phyloP scores from a whole-genome alignment of 2,797 vertebrate species.

The Pseudocheirus occidentalis region DNA sequence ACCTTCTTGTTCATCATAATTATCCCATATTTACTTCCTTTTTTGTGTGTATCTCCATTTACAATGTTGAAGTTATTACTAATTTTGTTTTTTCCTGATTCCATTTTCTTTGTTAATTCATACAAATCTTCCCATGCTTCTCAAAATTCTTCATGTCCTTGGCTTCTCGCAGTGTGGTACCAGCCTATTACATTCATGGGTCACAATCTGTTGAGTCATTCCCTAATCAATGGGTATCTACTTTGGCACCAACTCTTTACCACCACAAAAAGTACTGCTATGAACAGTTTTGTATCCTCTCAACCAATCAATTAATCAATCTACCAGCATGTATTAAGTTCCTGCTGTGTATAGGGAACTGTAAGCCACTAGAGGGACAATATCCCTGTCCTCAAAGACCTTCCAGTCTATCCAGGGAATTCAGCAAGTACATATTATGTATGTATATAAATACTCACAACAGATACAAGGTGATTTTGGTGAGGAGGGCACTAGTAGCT shows the following conservation, averaged over 20 bases:
- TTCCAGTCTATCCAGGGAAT: not conserved
- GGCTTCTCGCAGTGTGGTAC: not conserved
- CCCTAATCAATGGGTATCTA: not conserved
- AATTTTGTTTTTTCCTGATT: not conserved
- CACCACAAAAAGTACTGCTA: not conserved
- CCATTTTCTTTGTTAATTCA: not conserved
- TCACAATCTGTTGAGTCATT: not conserved
- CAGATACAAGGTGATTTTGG: not conserved
- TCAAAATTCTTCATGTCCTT: not conserved
- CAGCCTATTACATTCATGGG: not conserved
- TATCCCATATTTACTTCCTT: not conserved
- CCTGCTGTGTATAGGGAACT: not conserved
- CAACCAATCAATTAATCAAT: not conserved
- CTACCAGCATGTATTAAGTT: not conserved
- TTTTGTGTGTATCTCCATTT: not conserved
- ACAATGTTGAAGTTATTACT: not conserved
- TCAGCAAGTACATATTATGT: not conserved
- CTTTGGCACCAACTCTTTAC: not conserved
- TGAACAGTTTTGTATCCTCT: not conserved
- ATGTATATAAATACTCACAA: too few relatives aligned
- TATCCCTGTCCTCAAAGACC: not conserved
- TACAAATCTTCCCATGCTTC: not conserved
- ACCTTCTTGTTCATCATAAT: not conserved
- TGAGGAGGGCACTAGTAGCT: not conserved
- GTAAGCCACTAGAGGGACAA: not conserved